These are phyloP conservation scores for Clytia hemisphaerica DNA, from an alignment of 30 jellyfish, hydroid and myxozoan genomes.

Conservation along the genomic window DNA sequence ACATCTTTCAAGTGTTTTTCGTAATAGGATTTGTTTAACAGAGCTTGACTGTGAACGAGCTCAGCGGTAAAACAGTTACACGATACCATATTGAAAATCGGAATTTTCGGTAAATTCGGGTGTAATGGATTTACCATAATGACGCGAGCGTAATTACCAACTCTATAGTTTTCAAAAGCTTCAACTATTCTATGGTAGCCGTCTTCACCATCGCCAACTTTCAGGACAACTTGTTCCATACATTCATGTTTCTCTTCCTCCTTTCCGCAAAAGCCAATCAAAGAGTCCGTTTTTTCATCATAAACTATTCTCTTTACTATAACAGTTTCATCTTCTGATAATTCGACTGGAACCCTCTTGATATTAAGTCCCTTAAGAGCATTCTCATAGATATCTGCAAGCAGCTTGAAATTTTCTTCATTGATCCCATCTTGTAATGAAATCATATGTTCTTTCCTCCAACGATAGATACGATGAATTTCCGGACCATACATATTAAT, in stretches of 20 bases:
- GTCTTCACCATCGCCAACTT: constrained; percentile 16
- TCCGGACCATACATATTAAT: constrained; percentile 1
- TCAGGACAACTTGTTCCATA: constrained; percentile 20
- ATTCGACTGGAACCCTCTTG: too few species aligned
- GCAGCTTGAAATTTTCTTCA: too few species aligned
- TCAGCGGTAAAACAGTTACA: too few species aligned
- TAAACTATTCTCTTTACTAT: neutral
- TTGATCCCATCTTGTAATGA: neutral
- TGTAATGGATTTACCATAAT: constrained; percentile 22
- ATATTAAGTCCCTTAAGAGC: too few species aligned
- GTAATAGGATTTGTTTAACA: too few species aligned
- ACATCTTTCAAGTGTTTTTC: constrained; percentile 16
- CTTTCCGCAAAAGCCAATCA: constrained; percentile 32
- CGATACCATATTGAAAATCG: too few species aligned
- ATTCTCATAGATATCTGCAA: too few species aligned
- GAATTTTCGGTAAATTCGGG: constrained; percentile 31
- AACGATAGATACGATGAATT: neutral
- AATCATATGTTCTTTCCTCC: neutral
- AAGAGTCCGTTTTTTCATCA: neutral
- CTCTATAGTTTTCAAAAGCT: constrained; percentile 6
- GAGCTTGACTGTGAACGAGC: too few species aligned
- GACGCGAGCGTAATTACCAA: constrained; percentile 10
- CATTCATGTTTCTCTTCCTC: constrained; percentile 13
- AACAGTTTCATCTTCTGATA: too few species aligned
- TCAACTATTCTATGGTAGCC: neutral